These are phyloP conservation scores for Sebastes reedi DNA, from an alignment of 2,797 vertebrate species.

Conservation along the genomic window DNA sequence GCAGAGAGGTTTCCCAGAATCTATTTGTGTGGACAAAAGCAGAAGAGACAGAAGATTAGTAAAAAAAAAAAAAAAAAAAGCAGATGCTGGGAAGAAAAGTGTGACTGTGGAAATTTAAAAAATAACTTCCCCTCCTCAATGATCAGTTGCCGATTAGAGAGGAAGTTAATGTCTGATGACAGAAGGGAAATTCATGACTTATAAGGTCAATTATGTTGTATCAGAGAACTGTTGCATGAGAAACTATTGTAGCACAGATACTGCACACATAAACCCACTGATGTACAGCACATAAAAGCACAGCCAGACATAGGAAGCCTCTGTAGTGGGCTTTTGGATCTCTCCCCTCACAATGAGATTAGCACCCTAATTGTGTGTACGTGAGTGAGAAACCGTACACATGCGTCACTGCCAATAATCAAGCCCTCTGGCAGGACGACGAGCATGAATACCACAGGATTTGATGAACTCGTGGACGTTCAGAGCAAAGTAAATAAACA, in stretches of 20 bases:
- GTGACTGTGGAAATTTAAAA: background rate
- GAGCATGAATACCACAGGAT: slow-evolving; percentile 62
- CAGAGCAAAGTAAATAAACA: slow-evolving; percentile 63
- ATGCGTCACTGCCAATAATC: slow-evolving; percentile 62
- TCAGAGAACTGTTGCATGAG: slow-evolving; percentile 14
- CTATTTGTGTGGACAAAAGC: slow-evolving; percentile 8
- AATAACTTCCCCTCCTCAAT: background rate
- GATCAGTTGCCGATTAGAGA: slow-evolving; percentile 12
- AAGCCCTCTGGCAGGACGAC: slow-evolving; percentile 43
- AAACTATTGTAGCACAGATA: background rate
- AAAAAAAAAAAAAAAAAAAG: background rate
- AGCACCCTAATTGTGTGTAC: slow-evolving; percentile 63
- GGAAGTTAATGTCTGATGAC: slow-evolving; percentile 46
- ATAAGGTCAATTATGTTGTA: slow-evolving; percentile 16
- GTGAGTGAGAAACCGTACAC: slow-evolving; percentile 60
- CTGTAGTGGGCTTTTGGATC: slow-evolving; percentile 26
- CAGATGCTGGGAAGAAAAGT: background rate
- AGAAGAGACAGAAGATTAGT: background rate
- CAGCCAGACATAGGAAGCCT: background rate
- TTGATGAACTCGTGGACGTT: slow-evolving; percentile 43
- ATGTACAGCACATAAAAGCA: slow-evolving; percentile 10
- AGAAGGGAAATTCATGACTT: slow-evolving; percentile 44
- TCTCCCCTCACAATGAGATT: slow-evolving; percentile 40
- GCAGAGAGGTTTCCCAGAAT: slow-evolving; percentile 9
- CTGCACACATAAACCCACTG: background rate